These are phyloP conservation scores for Urocolius indicus DNA, from an alignment of 2,113 vertebrate genomes.

Conservation along the genomic window DNA sequence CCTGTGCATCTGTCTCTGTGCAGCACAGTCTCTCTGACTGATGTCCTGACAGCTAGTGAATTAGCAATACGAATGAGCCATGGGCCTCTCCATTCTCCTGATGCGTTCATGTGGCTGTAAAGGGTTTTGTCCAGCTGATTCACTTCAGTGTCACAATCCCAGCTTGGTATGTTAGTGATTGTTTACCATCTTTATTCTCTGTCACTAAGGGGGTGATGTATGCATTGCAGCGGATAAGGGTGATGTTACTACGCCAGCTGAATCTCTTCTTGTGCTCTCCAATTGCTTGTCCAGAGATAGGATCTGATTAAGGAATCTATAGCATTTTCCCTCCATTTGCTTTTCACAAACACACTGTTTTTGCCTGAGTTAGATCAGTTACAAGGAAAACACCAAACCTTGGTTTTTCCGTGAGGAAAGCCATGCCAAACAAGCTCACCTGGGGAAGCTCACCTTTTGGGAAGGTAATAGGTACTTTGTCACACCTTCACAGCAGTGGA, in stretches of 20 bases:
- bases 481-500: background rate
- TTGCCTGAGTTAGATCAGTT: background rate
- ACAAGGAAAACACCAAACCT: background rate
- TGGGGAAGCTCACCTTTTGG: background rate
- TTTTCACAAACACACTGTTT: background rate
- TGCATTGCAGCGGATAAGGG: background rate
- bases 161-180: background rate
- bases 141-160: background rate
- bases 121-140: background rate
- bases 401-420: background rate
- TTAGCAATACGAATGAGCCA: accelerated
- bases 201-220: background rate
- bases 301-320: background rate
- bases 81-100: background rate
- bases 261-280: background rate
- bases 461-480: background rate
- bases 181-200: background rate
- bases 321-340: background rate
- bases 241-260: accelerated
- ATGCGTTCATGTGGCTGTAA: background rate
- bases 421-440: background rate
- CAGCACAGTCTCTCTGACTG: background rate
- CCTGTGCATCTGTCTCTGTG: background rate
- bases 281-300: background rate
- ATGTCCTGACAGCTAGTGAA: background rate